Percentiles rank a stretch among this genome's conserved stretches.
Conservation (phyloP, 2,888 invertebrate species). For the Ligdia adustata region DNA sequence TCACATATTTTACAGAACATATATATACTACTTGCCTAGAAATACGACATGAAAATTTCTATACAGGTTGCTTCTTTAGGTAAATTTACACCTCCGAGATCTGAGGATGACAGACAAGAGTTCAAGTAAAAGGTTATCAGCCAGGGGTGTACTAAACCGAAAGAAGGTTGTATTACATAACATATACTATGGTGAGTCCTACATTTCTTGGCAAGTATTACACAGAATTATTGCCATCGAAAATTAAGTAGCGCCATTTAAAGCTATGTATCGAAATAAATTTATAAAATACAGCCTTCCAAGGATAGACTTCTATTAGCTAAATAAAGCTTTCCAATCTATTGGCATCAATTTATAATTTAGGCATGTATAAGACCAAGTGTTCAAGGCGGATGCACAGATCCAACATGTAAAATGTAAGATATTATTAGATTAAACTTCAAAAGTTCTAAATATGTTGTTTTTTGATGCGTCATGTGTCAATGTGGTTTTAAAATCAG, state of each 20-base stretch:
- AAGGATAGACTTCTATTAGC: conserved; percentile 47
- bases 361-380: conserved; percentile 45
- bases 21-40: conserved; percentile 27
- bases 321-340: conserved; percentile 60
- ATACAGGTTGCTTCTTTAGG: no score
- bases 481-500: no score
- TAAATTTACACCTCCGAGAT: no score
- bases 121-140: no score
- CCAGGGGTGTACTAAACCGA: no score
- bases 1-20: conserved; percentile 23
- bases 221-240: conserved; percentile 52
- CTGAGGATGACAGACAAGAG: no score
- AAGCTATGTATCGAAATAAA: conserved; percentile 34
- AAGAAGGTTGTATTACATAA: no score
- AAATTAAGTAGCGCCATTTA: conserved; percentile 51
- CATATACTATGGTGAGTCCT: not conserved
- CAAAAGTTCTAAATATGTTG: no score
- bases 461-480: no score
- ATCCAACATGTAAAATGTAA: no score
- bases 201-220: conserved; percentile 2
- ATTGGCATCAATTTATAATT: conserved; percentile 49
- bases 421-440: no score
- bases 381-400: no score
- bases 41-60: conserved; percentile 28
- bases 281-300: conserved; percentile 48